Conservation (phyloP, 1,140 invertebrate genomes). For the Drosophila simulans region DNA sequence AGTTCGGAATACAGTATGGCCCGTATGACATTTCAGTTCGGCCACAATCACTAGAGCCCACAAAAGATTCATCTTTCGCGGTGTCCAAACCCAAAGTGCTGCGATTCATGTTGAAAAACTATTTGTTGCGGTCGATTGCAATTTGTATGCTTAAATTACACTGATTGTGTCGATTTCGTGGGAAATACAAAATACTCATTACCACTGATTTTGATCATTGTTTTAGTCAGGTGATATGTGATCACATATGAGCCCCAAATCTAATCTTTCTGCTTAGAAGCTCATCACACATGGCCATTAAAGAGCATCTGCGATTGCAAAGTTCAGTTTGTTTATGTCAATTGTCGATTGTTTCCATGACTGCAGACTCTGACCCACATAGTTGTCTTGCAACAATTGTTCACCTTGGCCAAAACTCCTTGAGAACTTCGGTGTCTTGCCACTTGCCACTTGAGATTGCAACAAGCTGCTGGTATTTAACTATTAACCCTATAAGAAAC, state of each 20-base stretch:
- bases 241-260: not conserved
- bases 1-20: not conserved
- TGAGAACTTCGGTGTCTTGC: constrained; percentile 5
- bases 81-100: not conserved
- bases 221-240: not conserved
- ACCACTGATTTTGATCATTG: too few species aligned
- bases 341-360: constrained; percentile 20
- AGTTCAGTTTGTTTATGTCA: constrained; percentile 24
- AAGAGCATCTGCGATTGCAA: constrained; percentile 5
- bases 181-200: too few species aligned
- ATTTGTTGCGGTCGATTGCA: not conserved
- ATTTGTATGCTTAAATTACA: constrained; percentile 1
- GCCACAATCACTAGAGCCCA: not conserved
- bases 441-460: constrained; percentile 33
- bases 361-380: constrained; percentile 23
- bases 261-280: not conserved
- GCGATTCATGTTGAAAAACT: too few species aligned
- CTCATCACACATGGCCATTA: constrained; percentile 9
- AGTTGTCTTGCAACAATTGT: constrained; percentile 20
- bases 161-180: not conserved
- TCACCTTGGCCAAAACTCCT: constrained; percentile 45
- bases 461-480: constrained; percentile 1
- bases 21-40: not conserved
- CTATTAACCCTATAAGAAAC: constrained; percentile 1
- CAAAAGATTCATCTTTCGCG: not conserved